phyloP scores from a whole-genome alignment of 2,888 invertebrate species.

The Papilio protenor region DNA sequence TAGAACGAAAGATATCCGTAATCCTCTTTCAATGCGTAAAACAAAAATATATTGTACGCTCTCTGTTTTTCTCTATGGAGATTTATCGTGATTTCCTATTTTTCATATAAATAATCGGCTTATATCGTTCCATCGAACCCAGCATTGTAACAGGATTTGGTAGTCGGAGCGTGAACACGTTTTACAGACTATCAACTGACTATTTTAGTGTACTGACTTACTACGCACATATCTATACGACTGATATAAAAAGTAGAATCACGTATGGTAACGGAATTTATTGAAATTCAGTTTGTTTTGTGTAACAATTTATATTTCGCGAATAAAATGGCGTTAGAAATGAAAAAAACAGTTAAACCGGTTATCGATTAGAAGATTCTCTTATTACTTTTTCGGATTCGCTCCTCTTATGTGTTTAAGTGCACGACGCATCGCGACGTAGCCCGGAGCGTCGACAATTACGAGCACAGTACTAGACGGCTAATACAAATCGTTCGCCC shows the following conservation, averaged over 20 bases:
- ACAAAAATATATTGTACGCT: constrained; percentile 25
- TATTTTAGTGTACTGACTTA: constrained; percentile 52
- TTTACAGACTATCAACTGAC: constrained; percentile 72
- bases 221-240: constrained; percentile 18
- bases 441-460: constrained; percentile 79
- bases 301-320: neutral
- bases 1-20: constrained; percentile 30
- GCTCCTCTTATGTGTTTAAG: constrained; percentile 70
- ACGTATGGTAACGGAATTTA: constrained; percentile 29
- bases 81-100: constrained; percentile 46
- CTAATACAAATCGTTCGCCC: constrained; percentile 83
- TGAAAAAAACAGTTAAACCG: constrained; percentile 29
- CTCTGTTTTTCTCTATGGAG: constrained; percentile 32
- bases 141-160: constrained; percentile 75
- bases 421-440: constrained; percentile 63
- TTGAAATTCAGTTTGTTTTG: constrained; percentile 4
- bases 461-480: constrained; percentile 79
- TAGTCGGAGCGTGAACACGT: constrained; percentile 74
- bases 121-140: constrained; percentile 75
- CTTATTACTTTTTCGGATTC: constrained; percentile 69
- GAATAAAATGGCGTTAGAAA: constrained; percentile 7
- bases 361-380: constrained; percentile 62
- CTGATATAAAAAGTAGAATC: constrained; percentile 52
- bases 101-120: constrained; percentile 77
- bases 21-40: constrained; percentile 35